A percentile compares a stretch with the other conserved stretches of the same genome.
Evolutionary conservation across 2,113 vertebrate genomes (phyloP).

Genomic region (Riparia riparia): DNA sequence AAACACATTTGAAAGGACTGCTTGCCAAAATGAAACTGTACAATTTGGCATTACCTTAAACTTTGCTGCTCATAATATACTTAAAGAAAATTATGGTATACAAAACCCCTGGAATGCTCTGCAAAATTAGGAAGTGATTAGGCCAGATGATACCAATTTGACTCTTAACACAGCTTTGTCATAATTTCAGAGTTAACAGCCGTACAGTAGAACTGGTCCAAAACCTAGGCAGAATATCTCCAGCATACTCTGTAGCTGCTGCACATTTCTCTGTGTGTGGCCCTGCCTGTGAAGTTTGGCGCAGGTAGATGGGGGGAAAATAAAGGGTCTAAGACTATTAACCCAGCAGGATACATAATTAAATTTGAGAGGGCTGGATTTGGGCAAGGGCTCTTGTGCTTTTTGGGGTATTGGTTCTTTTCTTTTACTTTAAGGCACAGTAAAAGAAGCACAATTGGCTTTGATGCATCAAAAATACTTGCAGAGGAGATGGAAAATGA

Average conservation of each 20-base stretch:
- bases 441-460: background rate
- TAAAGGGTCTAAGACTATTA: background rate
- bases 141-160: constrained; percentile 48
- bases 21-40: constrained; percentile 5
- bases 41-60: background rate
- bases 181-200: background rate
- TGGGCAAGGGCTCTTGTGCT: background rate
- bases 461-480: constrained; percentile 10
- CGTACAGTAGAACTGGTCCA: background rate
- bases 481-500: background rate
- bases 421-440: background rate
- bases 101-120: constrained; percentile 46
- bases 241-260: background rate
- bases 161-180: background rate
- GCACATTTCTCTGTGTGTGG: background rate
- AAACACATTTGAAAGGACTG: background rate
- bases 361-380: background rate
- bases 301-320: background rate
- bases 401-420: background rate
- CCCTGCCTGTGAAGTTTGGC: background rate
- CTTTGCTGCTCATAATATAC: background rate
- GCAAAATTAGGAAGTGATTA: constrained; percentile 53
- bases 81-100: constrained; percentile 39
- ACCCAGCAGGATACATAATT: background rate
- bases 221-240: background rate